Evolutionary conservation across 2,888 invertebrate genomes (phyloP).

Genomic region (Pyralis farinalis): DNA sequence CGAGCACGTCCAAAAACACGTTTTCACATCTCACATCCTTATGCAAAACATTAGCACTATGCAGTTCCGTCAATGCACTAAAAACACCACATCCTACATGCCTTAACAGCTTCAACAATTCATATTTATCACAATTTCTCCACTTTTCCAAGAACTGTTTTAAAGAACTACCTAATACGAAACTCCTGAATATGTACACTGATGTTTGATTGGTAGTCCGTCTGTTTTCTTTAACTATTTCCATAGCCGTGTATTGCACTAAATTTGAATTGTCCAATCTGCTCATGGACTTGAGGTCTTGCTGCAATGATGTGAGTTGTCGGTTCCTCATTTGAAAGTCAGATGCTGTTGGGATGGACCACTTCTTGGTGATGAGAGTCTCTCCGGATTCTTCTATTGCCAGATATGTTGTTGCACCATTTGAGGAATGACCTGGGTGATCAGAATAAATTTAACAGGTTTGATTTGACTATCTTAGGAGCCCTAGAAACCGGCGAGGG

Average conservation of each 20-base stretch:
- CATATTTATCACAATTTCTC: slow-evolving; percentile 47
- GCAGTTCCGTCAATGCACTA: slow-evolving; percentile 88
- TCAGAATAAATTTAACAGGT: too few relatives aligned
- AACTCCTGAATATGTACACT: slow-evolving; percentile 88
- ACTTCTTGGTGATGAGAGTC: slow-evolving; percentile 87
- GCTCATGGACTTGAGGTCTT: slow-evolving; percentile 87
- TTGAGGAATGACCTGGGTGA: slow-evolving; percentile 84
- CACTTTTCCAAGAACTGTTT: slow-evolving; percentile 42
- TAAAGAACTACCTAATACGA: slow-evolving; percentile 75
- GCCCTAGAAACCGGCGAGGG: too few relatives aligned
- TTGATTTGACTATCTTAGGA: too few relatives aligned
- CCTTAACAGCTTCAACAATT: slow-evolving; percentile 72
- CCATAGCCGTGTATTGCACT: slow-evolving; percentile 88
- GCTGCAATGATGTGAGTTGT: slow-evolving; percentile 86
- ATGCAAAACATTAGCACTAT: slow-evolving; percentile 91
- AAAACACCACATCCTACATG: slow-evolving; percentile 87
- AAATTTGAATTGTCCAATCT: slow-evolving; percentile 87
- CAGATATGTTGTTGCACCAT: slow-evolving; percentile 87
- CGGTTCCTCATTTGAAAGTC: slow-evolving; percentile 70
- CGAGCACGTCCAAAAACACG: slow-evolving; percentile 86
- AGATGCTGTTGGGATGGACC: slow-evolving; percentile 79
- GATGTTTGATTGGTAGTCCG: slow-evolving; percentile 43
- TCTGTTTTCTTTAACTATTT: slow-evolving; percentile 80
- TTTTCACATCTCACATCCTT: slow-evolving; percentile 89
- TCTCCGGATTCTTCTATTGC: slow-evolving; percentile 90